These are phyloP conservation scores for Asteroscopus sphinx DNA, from an alignment of 2,888 invertebrate genomes.

Conservation along the genomic window DNA sequence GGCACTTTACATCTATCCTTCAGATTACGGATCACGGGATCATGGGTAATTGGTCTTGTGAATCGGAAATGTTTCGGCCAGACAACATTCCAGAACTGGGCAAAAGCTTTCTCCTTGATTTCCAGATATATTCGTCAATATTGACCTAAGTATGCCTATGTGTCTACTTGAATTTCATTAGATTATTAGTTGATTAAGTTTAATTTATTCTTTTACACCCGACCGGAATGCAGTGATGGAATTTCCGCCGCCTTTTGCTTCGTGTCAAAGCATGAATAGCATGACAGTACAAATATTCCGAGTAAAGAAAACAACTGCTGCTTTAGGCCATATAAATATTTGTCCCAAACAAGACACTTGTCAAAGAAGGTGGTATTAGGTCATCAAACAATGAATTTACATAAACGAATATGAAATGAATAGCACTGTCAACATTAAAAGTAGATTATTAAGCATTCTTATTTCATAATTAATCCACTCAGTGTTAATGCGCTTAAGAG, in stretches of 20 bases:
- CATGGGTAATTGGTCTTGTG: too few relatives aligned
- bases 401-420: not conserved
- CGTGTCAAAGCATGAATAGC: not conserved
- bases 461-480: too few relatives aligned
- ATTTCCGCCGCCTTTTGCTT: conserved; percentile 16
- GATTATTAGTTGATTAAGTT: not conserved
- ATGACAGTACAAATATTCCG: not conserved
- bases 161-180: not conserved
- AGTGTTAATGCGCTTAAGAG: too few relatives aligned
- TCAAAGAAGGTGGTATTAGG: conserved; percentile 3
- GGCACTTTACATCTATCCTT: too few relatives aligned
- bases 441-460: too few relatives aligned
- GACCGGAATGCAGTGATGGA: not conserved
- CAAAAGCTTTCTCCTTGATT: too few relatives aligned
- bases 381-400: conserved; percentile 20
- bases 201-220: not conserved
- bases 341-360: conserved; percentile 3
- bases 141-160: not conserved
- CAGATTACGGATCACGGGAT: too few relatives aligned
- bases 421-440: too few relatives aligned
- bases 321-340: conserved; percentile 31
- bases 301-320: conserved; percentile 6
- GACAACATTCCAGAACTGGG: too few relatives aligned
- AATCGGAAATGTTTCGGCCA: too few relatives aligned
- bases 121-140: not conserved